Evolutionary conservation across 1,140 invertebrate genomes (phyloP), one percentile per base, ranked within the genome.

Genomic region (Drosophila pectinifera): DNA sequence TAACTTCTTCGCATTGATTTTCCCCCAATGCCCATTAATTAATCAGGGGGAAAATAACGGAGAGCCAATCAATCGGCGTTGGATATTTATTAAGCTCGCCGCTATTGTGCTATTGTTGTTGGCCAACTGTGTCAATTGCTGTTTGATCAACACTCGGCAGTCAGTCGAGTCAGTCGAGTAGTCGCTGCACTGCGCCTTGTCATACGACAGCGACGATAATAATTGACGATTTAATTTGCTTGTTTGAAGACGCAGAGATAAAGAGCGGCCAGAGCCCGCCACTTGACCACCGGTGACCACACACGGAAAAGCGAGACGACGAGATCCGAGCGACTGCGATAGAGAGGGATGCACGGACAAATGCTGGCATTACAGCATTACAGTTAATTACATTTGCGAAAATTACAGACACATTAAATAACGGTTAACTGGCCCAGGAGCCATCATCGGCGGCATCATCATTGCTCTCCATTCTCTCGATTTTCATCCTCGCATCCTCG

Each of bases 401-500:
- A 85, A 86, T 85, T 86, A 84, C 83, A 81, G 64, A 78, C 82
- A 81, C 81, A 86, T 86, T 86, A 88, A 86, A 88, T 73, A 88
- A 86, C 61, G 83, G 83, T 78, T 79, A 88, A 89, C 76, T 84
- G 80, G 53, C 38, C 20, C 26, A 65, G 45, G 43, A 68, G 34
- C 49, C 67, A 63, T 43, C 36, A 51, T 43, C 55, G 41, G 22
- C 48, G 48, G 39, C 65, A 36, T 39, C 55, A 72, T 55, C 67
- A 55, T 39, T 31, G 10, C 41, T 26, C 24, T 34, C 41, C 48
- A 10, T 34, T 39, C 38, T 5, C 36, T 4, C 34, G 5, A 38
- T 38, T 31, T 49, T 14, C 48, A 51, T 51, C 28, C 20, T 34
- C 31, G 49, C 4, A 22, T 22, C n/a, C n/a, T n/a, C n/a, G 22